A percentile compares a stretch with the other conserved stretches of the same genome.
Conservation (phyloP, 1,140 invertebrate genomes). For the Dendrolimus kikuchii region DNA sequence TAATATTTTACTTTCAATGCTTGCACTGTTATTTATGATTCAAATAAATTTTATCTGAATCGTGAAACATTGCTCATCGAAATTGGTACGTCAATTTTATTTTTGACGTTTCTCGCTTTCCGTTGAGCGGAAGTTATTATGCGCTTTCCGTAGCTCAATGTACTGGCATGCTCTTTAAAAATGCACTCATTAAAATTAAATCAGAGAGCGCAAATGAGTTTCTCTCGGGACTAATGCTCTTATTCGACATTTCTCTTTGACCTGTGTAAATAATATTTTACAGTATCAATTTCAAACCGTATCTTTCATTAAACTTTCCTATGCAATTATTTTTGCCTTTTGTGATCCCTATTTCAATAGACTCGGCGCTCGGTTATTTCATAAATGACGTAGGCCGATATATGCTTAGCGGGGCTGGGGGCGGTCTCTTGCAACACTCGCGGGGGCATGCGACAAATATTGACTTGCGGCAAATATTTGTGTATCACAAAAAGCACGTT, state of each 20-base stretch:
- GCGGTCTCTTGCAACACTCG: slow-evolving; percentile 37
- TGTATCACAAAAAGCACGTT: slow-evolving; percentile 36
- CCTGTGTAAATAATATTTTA: neutral
- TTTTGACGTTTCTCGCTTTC: slow-evolving; percentile 58
- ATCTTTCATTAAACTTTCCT: neutral
- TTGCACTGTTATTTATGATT: slow-evolving; percentile 8
- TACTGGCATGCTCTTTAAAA: slow-evolving; percentile 50
- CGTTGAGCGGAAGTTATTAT: slow-evolving; percentile 64
- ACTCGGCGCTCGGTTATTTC: neutral
- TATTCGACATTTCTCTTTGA: neutral
- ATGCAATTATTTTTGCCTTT: neutral
- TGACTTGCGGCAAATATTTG: slow-evolving; percentile 56
- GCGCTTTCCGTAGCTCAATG: slow-evolving; percentile 54
- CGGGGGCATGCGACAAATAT: slow-evolving; percentile 60
- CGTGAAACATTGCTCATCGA: slow-evolving; percentile 19
- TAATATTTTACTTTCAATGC: slow-evolving; percentile 2
- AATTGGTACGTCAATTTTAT: slow-evolving; percentile 35
- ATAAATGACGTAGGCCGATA: slow-evolving; percentile 4
- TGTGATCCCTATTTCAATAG: neutral
- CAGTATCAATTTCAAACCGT: slow-evolving; percentile 1
- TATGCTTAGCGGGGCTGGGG: slow-evolving; percentile 9
- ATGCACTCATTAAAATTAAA: slow-evolving; percentile 65
- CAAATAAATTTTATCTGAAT: slow-evolving; percentile 13
- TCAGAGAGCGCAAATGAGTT: slow-evolving; percentile 25
- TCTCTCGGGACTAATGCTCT: neutral